phyloP scores from a whole-genome alignment of 2,888 invertebrate genomes.

The Drosophila trichaetosa region DNA sequence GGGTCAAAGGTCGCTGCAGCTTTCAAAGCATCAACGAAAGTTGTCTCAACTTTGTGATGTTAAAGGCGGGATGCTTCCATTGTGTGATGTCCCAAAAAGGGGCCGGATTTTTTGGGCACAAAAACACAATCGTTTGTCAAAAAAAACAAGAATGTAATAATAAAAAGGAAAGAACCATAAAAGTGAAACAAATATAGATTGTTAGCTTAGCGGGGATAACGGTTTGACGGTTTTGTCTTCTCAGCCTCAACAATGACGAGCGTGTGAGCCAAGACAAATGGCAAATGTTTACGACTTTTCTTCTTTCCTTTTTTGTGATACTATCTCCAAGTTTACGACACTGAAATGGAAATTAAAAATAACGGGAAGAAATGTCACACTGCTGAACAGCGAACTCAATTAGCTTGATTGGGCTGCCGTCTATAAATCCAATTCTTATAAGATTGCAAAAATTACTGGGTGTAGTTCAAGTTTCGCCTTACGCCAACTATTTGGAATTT shows the following conservation, averaged over 20 bases:
- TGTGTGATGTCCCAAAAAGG: conserved; percentile 53
- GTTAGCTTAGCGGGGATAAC: conserved; percentile 60
- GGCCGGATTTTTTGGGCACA: conserved; percentile 38
- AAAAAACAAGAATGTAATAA: conserved; percentile 1
- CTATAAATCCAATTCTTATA: neutral
- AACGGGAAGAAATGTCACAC: neutral
- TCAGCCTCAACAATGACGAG: conserved; percentile 36
- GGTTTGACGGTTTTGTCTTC: conserved; percentile 31
- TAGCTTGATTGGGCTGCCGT: neutral
- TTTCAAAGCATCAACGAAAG: conserved; percentile 68
- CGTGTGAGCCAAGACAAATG: conserved; percentile 49
- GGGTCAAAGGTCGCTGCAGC: conserved; percentile 71
- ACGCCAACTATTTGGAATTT: neutral
- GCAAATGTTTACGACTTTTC: conserved; percentile 30
- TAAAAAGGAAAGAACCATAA: conserved; percentile 28
- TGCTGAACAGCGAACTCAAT: neutral
- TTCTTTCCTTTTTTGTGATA: neutral
- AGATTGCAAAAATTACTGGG: neutral
- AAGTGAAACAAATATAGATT: conserved; percentile 53
- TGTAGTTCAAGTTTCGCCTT: neutral
- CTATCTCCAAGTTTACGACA: conserved; percentile 12
- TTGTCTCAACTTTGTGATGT: conserved; percentile 62
- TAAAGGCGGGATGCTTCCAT: conserved; percentile 69
- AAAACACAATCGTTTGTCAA: conserved; percentile 43
- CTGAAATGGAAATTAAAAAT: neutral